These are phyloP conservation scores for Sebastes minor DNA, from an alignment of 2,797 vertebrate species.

Conservation along the genomic window DNA sequence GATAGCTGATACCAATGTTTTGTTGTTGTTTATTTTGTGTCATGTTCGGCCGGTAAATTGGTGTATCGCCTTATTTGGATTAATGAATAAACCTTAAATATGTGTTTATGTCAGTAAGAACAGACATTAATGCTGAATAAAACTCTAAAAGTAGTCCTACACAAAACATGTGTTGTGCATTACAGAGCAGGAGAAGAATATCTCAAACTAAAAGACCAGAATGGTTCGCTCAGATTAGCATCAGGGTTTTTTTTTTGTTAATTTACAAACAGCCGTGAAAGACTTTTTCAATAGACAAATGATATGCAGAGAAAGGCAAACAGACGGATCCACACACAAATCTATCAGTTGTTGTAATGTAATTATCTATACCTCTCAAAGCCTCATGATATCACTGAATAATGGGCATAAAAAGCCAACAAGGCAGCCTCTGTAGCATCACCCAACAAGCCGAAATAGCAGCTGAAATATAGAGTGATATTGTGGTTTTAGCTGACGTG, in stretches of 20 bases:
- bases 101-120: not conserved
- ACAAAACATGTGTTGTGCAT: not conserved
- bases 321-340: not conserved
- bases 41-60: too few species aligned
- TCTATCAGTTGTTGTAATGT: not conserved
- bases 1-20: too few species aligned
- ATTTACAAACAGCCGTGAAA: not conserved
- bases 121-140: not conserved
- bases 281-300: not conserved
- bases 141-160: not conserved
- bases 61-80: not conserved
- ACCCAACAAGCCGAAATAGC: not conserved
- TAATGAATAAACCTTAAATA: not conserved
- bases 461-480: too few species aligned
- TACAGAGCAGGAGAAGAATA: not conserved
- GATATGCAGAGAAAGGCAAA: not conserved
- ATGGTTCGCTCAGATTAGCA: not conserved
- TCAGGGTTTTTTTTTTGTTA: not conserved
- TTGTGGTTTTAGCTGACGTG: too few species aligned
- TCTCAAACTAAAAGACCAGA: not conserved
- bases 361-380: not conserved
- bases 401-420: not conserved
- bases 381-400: not conserved
- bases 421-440: not conserved
- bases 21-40: too few species aligned